Base-by-base conservation (phyloP, 1,140 invertebrate genomes). In the Coboldia fuscipes region DNA sequence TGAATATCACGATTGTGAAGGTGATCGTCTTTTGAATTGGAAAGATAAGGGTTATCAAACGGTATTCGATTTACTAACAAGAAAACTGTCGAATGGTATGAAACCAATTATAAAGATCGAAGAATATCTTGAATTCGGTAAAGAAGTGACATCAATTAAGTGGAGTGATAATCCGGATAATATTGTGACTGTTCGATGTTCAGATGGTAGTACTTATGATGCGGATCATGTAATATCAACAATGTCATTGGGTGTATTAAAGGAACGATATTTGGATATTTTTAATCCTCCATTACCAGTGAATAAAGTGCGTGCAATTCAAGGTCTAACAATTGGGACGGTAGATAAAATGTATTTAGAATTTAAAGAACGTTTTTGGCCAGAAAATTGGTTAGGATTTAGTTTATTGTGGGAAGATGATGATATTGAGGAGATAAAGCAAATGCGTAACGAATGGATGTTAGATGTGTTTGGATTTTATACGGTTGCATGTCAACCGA, bases 341-440 rank as follows among this genome's bases (percentile, higher is more conserved):
- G 64, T 82, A 1, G 67, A 80, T 44, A 84, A 84, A 55, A 68
- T 89, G 33, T 82, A 75, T 41, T 43, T 81, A 14, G 64, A 73
- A 46, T 81, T 74, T 41, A 45, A 62, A 2, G 46, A 58, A 27
- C 57, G 57, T 17, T 79, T 75, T 62, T 72, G 74, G 66, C 61
- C 65, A 2, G 44, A 61, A 24, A 48, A 56, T 22, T 51, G 41
- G 33, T 45, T 45, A 27, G 57, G 50, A 27, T 64, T 60, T 37
- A 48, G 46, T 35, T 58, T 68, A 17, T 42, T 70, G 3, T 72
- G 69, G 68, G 48, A 45, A 1, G 45, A 60, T 30, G 39, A 61
- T 20, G 62, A 69, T 39, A 47, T 59, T 15, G 41, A 47, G 0
- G 38, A 34, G 20, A 28, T 45, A 2, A 20, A 50, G 56, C 26